phyloP scores from a whole-genome alignment of 2,888 invertebrate genomes.

The Athalia circularis region DNA sequence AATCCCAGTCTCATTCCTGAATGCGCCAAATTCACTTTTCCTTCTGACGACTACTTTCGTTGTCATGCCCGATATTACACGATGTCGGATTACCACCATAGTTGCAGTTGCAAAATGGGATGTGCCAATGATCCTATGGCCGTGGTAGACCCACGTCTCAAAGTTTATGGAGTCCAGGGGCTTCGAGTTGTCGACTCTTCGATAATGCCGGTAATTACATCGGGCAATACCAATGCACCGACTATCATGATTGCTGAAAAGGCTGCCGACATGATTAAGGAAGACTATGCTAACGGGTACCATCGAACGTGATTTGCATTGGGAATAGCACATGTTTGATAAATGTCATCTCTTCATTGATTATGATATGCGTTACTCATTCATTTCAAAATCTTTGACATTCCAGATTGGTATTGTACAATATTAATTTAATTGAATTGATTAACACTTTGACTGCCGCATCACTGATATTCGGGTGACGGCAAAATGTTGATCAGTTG shows the following conservation, averaged over 20 bases:
- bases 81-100: constrained; percentile 88
- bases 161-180: constrained; percentile 81
- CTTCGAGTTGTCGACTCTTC: constrained; percentile 89
- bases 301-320: background rate
- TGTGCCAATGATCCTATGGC: constrained; percentile 77
- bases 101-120: constrained; percentile 90
- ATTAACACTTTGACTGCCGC: too few relatives aligned
- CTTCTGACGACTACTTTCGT: constrained; percentile 85
- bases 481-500: too few relatives aligned
- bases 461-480: too few relatives aligned
- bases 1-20: constrained; percentile 82
- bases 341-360: too few relatives aligned
- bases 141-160: constrained; percentile 83
- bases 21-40: constrained; percentile 78
- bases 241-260: constrained; percentile 91
- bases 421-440: too few relatives aligned
- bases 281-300: constrained; percentile 77
- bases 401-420: too few relatives aligned
- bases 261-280: constrained; percentile 87
- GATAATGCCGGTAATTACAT: constrained; percentile 87
- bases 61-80: constrained; percentile 86
- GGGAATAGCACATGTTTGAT: background rate
- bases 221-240: constrained; percentile 89
- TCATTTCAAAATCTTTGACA: too few relatives aligned
- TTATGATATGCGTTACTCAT: too few relatives aligned